Base-by-base conservation (phyloP, 2,888 invertebrate species). In the Charanyca ferruginea region DNA sequence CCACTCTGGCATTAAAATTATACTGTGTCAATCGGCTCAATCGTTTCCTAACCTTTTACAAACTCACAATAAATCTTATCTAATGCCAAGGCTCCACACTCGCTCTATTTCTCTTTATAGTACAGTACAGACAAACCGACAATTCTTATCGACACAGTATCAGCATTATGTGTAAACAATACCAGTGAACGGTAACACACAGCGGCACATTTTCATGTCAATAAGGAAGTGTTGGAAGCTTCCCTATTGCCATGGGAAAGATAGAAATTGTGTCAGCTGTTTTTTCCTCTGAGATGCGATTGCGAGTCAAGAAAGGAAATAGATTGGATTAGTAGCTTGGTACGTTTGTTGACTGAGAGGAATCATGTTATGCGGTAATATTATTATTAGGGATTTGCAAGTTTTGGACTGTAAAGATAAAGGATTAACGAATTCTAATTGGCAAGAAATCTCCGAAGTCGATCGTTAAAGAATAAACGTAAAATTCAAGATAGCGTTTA, bases 241-340 rank as follows among this genome's bases (percentile, higher is more conserved):
- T 62, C 58, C 65, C 61, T 58, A 58, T 51, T 47, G 57, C 47
- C 49, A 42, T 51, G 79, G 58, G 68, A 73, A 68, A 78, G 22
- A 66, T 47, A 58, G 61, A 48, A 77, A 79, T 61, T 54, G 66
- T 70, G 66, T 66, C 76, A 64, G 64, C 79, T 62, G 64, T 23
- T 68, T 66, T 66, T 79, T 55, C 58, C 45, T 54, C 38, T 0
- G 22, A 59, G 61, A 64, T 55, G 73, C 41, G 73, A 73, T 66
- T 55, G 61, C 44, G 55, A 44, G 62, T 75, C 70, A 78, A 71
- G 65, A 79, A 61, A 65, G 60, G 57, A 74, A 66, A 79, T 58
- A 55, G 35, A 66, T 74, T 74, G 72, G 52, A 71, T 77, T 60
- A 42, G 58, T 60, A 45, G 55, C 47, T 32, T n/a, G n/a, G n/a